Percentiles rank a stretch among this genome's conserved stretches.
These are phyloP conservation scores for Phrynocephalus forsythii DNA, from an alignment of 2,797 vertebrate species.

Conservation along the genomic window DNA sequence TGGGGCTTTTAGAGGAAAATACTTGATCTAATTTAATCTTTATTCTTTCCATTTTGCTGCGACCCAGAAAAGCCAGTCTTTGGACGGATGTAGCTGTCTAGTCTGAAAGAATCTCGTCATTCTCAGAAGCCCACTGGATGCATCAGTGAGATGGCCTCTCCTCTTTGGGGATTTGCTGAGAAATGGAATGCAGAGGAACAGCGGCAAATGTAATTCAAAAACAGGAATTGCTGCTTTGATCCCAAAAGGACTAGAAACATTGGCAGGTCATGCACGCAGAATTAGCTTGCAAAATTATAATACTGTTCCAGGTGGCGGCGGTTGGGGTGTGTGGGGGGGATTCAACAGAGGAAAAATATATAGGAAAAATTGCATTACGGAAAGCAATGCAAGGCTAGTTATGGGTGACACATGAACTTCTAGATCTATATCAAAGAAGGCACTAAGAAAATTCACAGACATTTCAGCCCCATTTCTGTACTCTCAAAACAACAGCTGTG, in stretches of 20 bases:
- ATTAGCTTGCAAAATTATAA: neutral
- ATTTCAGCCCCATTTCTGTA: neutral
- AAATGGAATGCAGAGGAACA: constrained; percentile 12
- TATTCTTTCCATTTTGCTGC: neutral
- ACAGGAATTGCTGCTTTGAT: neutral
- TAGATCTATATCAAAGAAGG: neutral
- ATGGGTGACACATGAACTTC: fast-evolving
- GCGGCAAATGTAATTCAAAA: neutral
- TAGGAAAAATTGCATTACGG: fast-evolving
- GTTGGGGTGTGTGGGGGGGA: neutral
- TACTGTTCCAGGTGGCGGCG: neutral
- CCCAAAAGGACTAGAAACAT: neutral
- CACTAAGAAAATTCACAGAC: neutral
- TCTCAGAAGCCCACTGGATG: neutral
- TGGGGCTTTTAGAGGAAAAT: neutral
- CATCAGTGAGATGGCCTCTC: neutral
- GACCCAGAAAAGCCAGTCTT: neutral
- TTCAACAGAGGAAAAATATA: neutral
- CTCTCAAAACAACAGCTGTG: neutral
- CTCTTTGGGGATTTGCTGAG: constrained; percentile 12
- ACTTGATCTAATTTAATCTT: neutral
- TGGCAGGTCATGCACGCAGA: neutral
- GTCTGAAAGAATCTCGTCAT: neutral
- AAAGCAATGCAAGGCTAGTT: neutral
- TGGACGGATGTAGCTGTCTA: neutral